Evolutionary conservation across 2,888 invertebrate species (phyloP).

Genomic region (Gortyna flavago): DNA sequence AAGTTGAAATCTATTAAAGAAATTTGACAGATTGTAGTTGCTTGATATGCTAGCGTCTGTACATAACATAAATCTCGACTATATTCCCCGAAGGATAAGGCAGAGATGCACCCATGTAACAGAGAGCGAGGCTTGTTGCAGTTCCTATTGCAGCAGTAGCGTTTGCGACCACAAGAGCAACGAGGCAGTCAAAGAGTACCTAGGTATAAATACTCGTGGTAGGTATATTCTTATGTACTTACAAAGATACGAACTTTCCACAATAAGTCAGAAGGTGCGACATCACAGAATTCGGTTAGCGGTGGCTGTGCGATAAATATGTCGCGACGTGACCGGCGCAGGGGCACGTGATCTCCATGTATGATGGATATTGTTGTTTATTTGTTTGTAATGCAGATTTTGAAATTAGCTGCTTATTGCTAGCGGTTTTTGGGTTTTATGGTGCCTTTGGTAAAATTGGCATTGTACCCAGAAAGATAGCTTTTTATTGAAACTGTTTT

Average conservation of each 20-base stretch:
- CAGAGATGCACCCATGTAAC: too few relatives aligned
- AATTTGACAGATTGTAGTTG: too few relatives aligned
- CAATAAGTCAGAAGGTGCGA: conserved; percentile 73
- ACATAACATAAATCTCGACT: too few relatives aligned
- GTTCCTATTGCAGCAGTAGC: background rate
- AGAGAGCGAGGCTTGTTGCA: too few relatives aligned
- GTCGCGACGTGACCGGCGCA: conserved; percentile 78
- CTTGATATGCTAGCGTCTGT: too few relatives aligned
- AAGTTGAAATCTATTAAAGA: too few relatives aligned
- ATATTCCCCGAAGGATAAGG: too few relatives aligned
- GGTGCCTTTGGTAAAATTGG: background rate
- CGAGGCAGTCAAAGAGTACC: background rate
- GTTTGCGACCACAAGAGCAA: background rate
- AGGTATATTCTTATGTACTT: background rate
- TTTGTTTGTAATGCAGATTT: conserved; percentile 36
- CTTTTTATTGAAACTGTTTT: background rate
- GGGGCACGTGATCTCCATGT: conserved; percentile 74
- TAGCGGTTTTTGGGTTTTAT: background rate
- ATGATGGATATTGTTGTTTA: conserved; percentile 61
- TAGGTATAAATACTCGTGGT: background rate
- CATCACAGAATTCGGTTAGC: conserved; percentile 75
- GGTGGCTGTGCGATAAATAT: conserved; percentile 78
- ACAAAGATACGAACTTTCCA: conserved; percentile 70
- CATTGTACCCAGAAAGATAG: background rate
- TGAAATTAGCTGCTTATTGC: conserved; percentile 15